Evolutionary conservation across 2,888 invertebrate species (phyloP), one percentile per base, ranked within the genome.

Genomic region (Dicycla oo): DNA sequence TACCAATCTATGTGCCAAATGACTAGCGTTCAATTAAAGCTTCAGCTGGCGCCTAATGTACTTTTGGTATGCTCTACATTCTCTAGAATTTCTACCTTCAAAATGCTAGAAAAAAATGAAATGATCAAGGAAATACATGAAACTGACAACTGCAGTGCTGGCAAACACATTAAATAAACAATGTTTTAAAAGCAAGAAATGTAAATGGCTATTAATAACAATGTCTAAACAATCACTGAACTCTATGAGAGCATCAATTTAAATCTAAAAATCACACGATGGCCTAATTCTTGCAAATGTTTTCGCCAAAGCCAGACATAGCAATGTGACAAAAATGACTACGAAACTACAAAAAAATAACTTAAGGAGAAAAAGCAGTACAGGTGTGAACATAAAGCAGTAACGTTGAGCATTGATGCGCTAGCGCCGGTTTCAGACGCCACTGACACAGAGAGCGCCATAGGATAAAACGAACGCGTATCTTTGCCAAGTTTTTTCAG

Each of bases 401-500:
- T 64, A 78, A 73, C 69, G 71, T 67, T 58, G 69, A 67, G 62
- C 53, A 60, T 45, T 60, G 76, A 74, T 82, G 78, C 77, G 83
- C 81, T 84, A 88, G 89, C 90, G 91, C 88, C 89, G 85, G 77
- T 79, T 78, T 76, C 77, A 85, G 81, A 89, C 89, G 89, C 92
- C 91, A 91, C 88, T 88, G 89, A 84, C 89, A 89, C 85, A 82
- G 82, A 81, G 87, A 91, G 93, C 93, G 94, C 93, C 92, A 90
- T 88, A 86, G 87, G 84, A 90, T 88, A 90, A 89, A 92, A 91
- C 88, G 88, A 91, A 89, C 83, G 81, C 47, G 86, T 85, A 88
- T 75, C 83, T 85, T 78, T 95, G 95, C 95, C 95, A 95, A 95
- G 91, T 91, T 93, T 94, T 93, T 92, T 91, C 89, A 89, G 83